phyloP scores from a whole-genome alignment of 23 tunicate species.

The Oikopleura vanhoeffeni region DNA sequence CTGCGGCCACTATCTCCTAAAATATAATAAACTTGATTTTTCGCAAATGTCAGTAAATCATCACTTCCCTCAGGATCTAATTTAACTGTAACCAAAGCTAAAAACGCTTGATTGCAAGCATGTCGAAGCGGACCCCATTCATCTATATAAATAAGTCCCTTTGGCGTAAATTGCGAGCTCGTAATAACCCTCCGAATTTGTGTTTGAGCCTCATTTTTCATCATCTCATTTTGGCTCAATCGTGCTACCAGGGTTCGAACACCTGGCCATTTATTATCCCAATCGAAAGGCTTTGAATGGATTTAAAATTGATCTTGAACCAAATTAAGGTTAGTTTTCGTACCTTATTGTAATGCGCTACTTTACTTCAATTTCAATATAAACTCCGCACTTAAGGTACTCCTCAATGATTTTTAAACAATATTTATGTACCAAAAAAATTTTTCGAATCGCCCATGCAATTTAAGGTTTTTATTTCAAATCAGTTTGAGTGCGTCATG shows the following conservation, averaged over 20 bases:
- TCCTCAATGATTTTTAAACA: too few relatives aligned
- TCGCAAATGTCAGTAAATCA: constrained; percentile 33
- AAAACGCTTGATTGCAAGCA: background rate
- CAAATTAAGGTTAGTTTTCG: too few relatives aligned
- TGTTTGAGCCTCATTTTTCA: background rate
- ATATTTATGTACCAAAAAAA: too few relatives aligned
- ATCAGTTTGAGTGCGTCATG: too few relatives aligned
- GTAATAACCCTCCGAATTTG: background rate
- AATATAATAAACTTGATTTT: constrained; percentile 54
- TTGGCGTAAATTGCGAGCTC: background rate
- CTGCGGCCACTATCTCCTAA: constrained; percentile 32
- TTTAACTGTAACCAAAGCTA: background rate
- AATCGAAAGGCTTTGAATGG: constrained; percentile 34
- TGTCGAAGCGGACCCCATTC: constrained; percentile 2
- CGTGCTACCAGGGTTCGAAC: constrained; percentile 56
- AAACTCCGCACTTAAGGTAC: too few relatives aligned
- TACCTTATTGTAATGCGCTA: too few relatives aligned
- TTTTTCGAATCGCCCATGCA: too few relatives aligned
- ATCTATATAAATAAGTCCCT: background rate
- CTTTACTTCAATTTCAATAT: too few relatives aligned
- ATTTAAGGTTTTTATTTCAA: too few relatives aligned
- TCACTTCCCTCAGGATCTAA: constrained; percentile 4
- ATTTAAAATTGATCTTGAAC: too few relatives aligned
- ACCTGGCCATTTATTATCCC: constrained; percentile 76
- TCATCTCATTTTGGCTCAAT: constrained; percentile 19